A percentile compares a stretch with the other conserved stretches of the same genome.
Conservation (phyloP, 2,888 invertebrate genomes). For the Rhogogaster chlorosoma region DNA sequence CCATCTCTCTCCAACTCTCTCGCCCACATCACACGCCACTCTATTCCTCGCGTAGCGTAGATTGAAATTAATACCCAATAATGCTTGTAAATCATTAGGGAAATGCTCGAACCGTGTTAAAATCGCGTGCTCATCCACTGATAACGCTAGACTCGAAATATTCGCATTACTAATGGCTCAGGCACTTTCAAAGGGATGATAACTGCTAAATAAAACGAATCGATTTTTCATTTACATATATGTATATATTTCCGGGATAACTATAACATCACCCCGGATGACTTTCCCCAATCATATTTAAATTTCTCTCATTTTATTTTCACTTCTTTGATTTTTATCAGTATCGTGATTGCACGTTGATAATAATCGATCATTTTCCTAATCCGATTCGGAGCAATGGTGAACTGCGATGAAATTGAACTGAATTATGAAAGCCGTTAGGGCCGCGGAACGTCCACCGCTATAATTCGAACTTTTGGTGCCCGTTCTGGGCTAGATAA, state of each 20-base stretch:
- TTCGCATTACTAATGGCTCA: neutral
- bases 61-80: slow-evolving; percentile 78
- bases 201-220: neutral
- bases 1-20: slow-evolving; percentile 65
- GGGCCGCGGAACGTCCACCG: slow-evolving; percentile 36
- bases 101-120: slow-evolving; percentile 63
- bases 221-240: neutral
- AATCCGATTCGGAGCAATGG: neutral
- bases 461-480: slow-evolving; percentile 48
- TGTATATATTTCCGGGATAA: neutral
- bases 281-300: neutral
- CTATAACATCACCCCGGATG: neutral
- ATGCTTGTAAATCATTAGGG: slow-evolving; percentile 76
- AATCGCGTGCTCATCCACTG: slow-evolving; percentile 51
- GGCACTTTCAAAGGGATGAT: neutral
- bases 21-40: slow-evolving; percentile 54
- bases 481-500: slow-evolving; percentile 34
- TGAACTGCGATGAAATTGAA: slow-evolving; percentile 14
- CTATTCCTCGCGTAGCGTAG: slow-evolving; percentile 63
- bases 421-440: slow-evolving; percentile 46
- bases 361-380: slow-evolving; percentile 10
- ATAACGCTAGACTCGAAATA: slow-evolving; percentile 25
- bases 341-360: neutral
- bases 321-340: too few species aligned
- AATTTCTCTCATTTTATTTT: neutral